These are phyloP conservation scores for Metopia argyrocephala DNA, from an alignment of 2,888 invertebrate genomes.

Conservation along the genomic window DNA sequence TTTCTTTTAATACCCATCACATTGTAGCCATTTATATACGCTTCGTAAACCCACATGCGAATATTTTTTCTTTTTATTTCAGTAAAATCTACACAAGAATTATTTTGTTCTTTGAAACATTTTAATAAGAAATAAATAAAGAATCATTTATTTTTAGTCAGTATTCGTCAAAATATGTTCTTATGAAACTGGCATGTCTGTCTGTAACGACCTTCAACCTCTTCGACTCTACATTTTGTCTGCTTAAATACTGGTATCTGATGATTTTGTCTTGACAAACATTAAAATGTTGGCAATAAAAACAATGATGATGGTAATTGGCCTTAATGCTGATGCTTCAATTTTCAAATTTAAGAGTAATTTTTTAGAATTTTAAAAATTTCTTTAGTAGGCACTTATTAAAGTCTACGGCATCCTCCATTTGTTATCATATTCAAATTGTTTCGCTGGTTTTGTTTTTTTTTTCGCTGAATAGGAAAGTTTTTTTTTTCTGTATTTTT, in stretches of 20 bases:
- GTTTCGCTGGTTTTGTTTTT: neutral
- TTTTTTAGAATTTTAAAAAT: no score
- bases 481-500: neutral
- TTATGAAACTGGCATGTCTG: neutral
- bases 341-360: conserved; percentile 27
- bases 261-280: neutral
- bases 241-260: neutral
- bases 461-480: no score
- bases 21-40: no score
- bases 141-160: no score
- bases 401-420: neutral
- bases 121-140: conserved; percentile 16
- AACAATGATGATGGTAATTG: conserved; percentile 10
- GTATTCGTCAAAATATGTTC: no score
- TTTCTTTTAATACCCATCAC: no score
- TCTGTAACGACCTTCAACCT: neutral
- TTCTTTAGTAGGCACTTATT: neutral
- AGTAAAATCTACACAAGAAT: conserved; percentile 18
- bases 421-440: conserved; percentile 7
- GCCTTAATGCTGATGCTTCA: conserved; percentile 4
- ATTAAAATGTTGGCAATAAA: conserved; percentile 3
- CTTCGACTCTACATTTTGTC: neutral
- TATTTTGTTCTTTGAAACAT: neutral
- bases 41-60: no score
- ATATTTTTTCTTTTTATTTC: no score